A percentile compares a stretch with the other conserved stretches of the same genome.
Evolutionary conservation across 2,888 invertebrate species (phyloP).

Genomic region (Tiliacea aurago): DNA sequence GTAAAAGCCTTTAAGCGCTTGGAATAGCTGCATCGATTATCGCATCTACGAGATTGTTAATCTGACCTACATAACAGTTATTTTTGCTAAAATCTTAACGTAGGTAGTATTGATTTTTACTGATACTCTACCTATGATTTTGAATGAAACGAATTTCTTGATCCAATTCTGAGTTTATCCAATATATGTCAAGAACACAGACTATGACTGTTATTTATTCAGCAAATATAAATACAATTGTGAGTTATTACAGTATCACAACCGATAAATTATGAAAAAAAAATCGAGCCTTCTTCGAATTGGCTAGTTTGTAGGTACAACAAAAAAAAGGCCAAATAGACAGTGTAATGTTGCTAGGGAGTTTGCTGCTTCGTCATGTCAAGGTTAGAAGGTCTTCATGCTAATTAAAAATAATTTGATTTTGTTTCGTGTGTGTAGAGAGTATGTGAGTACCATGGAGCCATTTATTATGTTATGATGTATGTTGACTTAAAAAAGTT

Average conservation of each 20-base stretch:
- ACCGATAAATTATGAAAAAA: background rate
- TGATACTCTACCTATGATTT: too few relatives aligned
- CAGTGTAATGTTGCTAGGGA: background rate
- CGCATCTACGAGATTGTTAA: conserved; percentile 9
- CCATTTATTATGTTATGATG: too few relatives aligned
- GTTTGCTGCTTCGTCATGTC: too few relatives aligned
- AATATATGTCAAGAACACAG: background rate
- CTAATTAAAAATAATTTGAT: too few relatives aligned
- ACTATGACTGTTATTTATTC: background rate
- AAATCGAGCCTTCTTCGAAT: background rate
- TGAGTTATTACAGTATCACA: too few relatives aligned
- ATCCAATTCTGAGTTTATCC: background rate
- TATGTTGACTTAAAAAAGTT: too few relatives aligned
- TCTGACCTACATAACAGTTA: conserved; percentile 13
- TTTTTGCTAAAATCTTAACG: background rate
- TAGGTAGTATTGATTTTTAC: background rate
- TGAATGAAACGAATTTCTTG: background rate
- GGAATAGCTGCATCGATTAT: conserved; percentile 21
- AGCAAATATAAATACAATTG: background rate
- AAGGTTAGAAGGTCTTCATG: too few relatives aligned
- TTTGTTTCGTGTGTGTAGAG: too few relatives aligned
- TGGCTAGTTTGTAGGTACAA: background rate
- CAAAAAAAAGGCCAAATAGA: background rate
- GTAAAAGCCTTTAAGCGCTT: background rate
- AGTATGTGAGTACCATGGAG: too few relatives aligned